phyloP scores from a whole-genome alignment of 37 sponge, comb jelly and placozoan genomes.

The Cliona cf. orientalis region DNA sequence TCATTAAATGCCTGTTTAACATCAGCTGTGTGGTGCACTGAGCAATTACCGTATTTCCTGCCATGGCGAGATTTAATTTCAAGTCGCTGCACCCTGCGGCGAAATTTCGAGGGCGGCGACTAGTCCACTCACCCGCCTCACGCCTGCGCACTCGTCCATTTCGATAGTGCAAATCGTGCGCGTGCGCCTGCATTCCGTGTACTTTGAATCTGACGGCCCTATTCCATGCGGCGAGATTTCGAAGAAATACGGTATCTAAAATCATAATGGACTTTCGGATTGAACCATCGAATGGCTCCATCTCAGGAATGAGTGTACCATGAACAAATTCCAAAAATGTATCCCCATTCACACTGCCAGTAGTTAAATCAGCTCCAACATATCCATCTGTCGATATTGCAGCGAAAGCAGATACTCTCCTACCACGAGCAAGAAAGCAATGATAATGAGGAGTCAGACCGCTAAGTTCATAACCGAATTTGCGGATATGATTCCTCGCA shows the following conservation, averaged over 20 bases:
- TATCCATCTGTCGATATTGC: conserved; percentile 40
- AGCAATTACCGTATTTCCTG: too few species aligned
- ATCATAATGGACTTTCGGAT: conserved; percentile 35
- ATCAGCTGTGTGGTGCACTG: conserved; percentile 45
- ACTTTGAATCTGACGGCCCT: too few species aligned
- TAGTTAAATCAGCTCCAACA: conserved; percentile 27
- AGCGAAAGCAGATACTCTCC: conserved; percentile 46
- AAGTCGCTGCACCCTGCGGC: too few species aligned
- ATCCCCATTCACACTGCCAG: conserved; percentile 48
- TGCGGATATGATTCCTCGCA: conserved; percentile 18
- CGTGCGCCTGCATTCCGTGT: too few species aligned
- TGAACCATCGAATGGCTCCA: conserved; percentile 51
- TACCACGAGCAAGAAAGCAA: conserved; percentile 29
- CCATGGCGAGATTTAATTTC: too few species aligned
- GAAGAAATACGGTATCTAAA: too few species aligned
- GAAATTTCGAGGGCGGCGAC: too few species aligned
- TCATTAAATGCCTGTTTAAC: conserved; percentile 9
- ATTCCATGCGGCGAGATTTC: too few species aligned
- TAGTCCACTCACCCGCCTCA: too few species aligned
- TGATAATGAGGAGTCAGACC: conserved; percentile 34
- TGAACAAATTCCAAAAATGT: conserved; percentile 44
- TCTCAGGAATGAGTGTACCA: conserved; percentile 53
- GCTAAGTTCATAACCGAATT: conserved; percentile 36
- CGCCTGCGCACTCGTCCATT: too few species aligned
- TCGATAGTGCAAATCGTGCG: too few species aligned